These are phyloP conservation scores for Drosophila hydei DNA, from an alignment of 1,140 invertebrate genomes.

Conservation along the genomic window DNA sequence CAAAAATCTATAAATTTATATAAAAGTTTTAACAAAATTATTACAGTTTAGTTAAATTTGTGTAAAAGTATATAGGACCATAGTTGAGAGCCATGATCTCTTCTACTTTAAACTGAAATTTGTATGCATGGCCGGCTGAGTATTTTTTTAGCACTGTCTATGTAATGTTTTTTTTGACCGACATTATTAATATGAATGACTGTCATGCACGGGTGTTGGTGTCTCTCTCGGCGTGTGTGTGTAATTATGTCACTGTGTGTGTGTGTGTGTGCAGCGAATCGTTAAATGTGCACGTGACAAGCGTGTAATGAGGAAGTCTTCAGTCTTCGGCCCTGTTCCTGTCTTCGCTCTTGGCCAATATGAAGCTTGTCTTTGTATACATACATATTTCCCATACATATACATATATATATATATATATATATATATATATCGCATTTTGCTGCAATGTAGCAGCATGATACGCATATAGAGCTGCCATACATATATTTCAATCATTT, in stretches of 20 bases:
- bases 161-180: constrained; percentile 44
- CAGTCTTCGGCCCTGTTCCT: constrained; percentile 51
- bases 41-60: not conserved
- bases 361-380: constrained; percentile 27
- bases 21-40: constrained; percentile 11
- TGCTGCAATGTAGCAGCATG: constrained; percentile 58
- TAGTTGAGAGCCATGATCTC: not conserved
- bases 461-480: constrained; percentile 61
- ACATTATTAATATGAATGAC: constrained; percentile 78
- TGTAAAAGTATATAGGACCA: not conserved
- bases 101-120: constrained; percentile 4
- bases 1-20: not conserved
- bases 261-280: constrained; percentile 68
- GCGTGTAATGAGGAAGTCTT: constrained; percentile 78
- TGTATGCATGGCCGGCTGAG: constrained; percentile 36
- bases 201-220: constrained; percentile 53
- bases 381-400: constrained; percentile 4
- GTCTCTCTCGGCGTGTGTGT: constrained; percentile 41
- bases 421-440: constrained; percentile 18
- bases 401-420: constrained; percentile 15
- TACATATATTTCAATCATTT: constrained; percentile 80
- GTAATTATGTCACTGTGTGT: constrained; percentile 58
- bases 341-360: constrained; percentile 46
- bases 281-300: constrained; percentile 79
- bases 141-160: constrained; percentile 6